phyloP scores from a whole-genome alignment of 2,113 vertebrate species.

The Phyllostomus discolor region DNA sequence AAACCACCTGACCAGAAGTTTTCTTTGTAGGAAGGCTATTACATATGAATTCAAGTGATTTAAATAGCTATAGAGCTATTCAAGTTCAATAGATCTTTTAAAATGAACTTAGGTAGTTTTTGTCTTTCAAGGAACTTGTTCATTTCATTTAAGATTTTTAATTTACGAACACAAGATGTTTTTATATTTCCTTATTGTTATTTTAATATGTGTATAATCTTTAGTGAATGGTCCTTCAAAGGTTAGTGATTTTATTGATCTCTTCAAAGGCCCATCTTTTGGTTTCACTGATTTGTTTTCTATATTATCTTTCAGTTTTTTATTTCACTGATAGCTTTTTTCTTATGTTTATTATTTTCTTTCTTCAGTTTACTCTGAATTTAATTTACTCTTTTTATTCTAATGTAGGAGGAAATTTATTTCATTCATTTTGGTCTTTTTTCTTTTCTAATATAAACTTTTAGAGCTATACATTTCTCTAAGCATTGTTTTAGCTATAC shows the following conservation, averaged over 20 bases:
- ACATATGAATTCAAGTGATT: not conserved
- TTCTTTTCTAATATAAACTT: not conserved
- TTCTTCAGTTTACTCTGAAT: not conserved
- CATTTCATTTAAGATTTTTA: not conserved
- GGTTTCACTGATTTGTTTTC: conserved; percentile 9
- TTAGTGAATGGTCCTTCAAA: not conserved
- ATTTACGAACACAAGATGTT: not conserved
- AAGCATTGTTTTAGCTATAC: not conserved
- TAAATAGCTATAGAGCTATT: not conserved
- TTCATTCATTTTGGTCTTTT: not conserved
- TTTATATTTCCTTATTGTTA: not conserved
- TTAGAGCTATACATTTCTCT: not conserved
- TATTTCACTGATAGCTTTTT: not conserved
- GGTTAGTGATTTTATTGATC: not conserved
- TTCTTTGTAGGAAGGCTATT: not conserved
- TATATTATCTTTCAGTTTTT: not conserved
- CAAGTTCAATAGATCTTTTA: not conserved
- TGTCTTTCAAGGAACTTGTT: not conserved
- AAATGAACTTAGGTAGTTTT: not conserved
- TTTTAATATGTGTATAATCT: not conserved
- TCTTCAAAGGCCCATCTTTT: not conserved
- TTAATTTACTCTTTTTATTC: conserved; percentile 2
- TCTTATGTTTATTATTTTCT: not conserved
- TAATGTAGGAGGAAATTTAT: not conserved
- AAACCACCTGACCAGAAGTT: not conserved